Evolutionary conservation across 2,113 vertebrate species (phyloP), one percentile per base, ranked within the genome.

Genomic region (Callopanchax toddi): DNA sequence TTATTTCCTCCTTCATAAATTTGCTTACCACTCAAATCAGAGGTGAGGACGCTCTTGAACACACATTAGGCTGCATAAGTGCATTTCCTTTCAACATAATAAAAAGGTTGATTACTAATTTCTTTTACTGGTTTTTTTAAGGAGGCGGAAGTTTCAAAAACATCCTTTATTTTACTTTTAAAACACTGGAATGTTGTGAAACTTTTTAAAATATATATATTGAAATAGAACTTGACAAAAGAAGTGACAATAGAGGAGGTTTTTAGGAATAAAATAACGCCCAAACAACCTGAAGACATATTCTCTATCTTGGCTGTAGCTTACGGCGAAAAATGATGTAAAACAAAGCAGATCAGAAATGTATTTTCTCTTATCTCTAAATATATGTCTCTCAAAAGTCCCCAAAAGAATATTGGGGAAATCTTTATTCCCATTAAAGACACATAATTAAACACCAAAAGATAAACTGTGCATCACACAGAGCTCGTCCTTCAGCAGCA

Each of bases 1-100:
- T 91, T 91, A 88, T 86, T 79, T 83, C 76, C 79, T n/a, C 78
- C 83, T 74, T 80, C 88, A 86, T 90, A 82, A 88, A 87, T 91
- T 83, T 89, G 83, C 83, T 90, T 85, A 88, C 72, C 50, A 74
- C 72, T 85, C 80, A 72, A 74, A 82, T 78, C 65, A 72, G 69
- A 84, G 83, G 78, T 83, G 75, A 89, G 69, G 68, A 67, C 66
- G 72, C 71, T 56, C 48, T 71, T 82, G 63, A 81, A 86, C 72
- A 70, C 54, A 75, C 44, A 79, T 66, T 42, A 83, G 76, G 62
- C 74, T 62, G 63, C 39, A 82, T 77, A 59, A 81, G 59, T 61
- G 71, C 11, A 49, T 72, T 74, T 78, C 16, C 72, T 76, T 68
- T 80, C 56, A 74, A 45, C 48, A 32, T 56, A 44, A 74, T 67